Conservation (phyloP, 2,888 invertebrate genomes). For the Clistopyga incitator region DNA sequence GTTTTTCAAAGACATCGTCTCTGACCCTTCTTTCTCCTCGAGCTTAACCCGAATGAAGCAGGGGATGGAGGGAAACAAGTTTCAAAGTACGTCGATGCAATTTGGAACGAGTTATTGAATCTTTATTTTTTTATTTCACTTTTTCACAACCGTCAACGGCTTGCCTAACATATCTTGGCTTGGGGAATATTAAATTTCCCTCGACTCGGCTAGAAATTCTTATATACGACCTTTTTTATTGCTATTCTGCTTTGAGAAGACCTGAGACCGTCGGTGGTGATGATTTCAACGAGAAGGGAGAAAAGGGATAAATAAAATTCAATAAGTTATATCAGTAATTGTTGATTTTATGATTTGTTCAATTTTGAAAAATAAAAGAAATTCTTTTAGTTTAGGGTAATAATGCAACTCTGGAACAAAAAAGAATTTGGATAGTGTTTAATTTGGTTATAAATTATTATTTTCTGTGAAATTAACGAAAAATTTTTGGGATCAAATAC, state of each 20-base stretch:
- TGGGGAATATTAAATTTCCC: slow-evolving; percentile 36
- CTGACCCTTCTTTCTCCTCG: slow-evolving; percentile 34
- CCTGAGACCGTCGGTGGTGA: neutral
- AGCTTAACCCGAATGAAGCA: slow-evolving; percentile 46
- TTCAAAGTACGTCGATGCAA: slow-evolving; percentile 34
- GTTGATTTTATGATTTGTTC: too few species aligned
- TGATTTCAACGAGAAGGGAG: neutral
- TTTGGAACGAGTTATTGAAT: slow-evolving; percentile 41
- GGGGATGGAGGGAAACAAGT: slow-evolving; percentile 22
- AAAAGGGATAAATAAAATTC: too few species aligned
- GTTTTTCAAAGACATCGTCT: slow-evolving; percentile 47
- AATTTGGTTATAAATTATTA: too few species aligned
- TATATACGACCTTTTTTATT: neutral
- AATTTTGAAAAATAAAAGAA: too few species aligned
- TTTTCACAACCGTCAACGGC: slow-evolving; percentile 27
- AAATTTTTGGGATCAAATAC: too few species aligned
- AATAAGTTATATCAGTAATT: too few species aligned
- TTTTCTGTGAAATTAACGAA: too few species aligned
- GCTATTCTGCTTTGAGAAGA: neutral
- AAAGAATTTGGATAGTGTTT: too few species aligned
- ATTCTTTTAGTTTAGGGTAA: too few species aligned
- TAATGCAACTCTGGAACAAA: too few species aligned
- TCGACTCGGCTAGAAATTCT: neutral
- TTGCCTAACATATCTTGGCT: slow-evolving; percentile 25
- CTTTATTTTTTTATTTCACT: too few species aligned